Evolutionary conservation across 2,797 vertebrate species (phyloP), one percentile per base, ranked within the genome.

Genomic region (Sciaenops ocellatus): DNA sequence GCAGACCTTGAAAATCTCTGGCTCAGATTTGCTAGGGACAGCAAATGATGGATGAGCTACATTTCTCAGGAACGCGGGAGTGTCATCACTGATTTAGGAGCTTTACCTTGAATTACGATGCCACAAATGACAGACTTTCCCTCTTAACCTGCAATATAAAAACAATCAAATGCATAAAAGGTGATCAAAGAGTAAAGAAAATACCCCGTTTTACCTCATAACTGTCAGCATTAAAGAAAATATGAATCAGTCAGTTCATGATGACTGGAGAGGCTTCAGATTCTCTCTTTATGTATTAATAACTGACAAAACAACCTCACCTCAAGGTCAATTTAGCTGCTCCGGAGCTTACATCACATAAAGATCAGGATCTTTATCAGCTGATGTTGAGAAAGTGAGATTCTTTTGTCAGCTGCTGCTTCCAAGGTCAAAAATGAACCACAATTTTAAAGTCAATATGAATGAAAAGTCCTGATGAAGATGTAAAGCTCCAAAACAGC

Each of bases 1-100:
- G 70, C 64, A 83, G 73, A 84, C 73, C 57, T 60, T 78, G 60
- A 78, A 42, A 68, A 50, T 15, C 0, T 38, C 34, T 38, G 1
- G 3, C 60, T 69, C 26, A 13, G 16, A 44, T 65, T 52, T 70
- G 16, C 47, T 55, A 26, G 54, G 47, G 56, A 69, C 54, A n/a
- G 64, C 15, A 0, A 59, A 69, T 88, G 74, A 89, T 86, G 57
- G 75, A 88, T 80, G 79, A 69, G 72, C 48, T 72, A 22, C 10
- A 54, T 74, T 69, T 73, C 46, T 77, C 69, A 50, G 42, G 38
- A 77, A 76, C 5, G 4, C n/a, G 41, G 62, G 28, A 69, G 61
- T 5, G 1, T 75, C 66, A 4, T 26, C 11, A 77, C 24, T 74
- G 64, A 84, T 85, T 82, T 66, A 69, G 64, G 69, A 80, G 26